A percentile compares a stretch with the other conserved stretches of the same genome.
Evolutionary conservation across 1,140 invertebrate species (phyloP).

Genomic region (Hestina assimilis): DNA sequence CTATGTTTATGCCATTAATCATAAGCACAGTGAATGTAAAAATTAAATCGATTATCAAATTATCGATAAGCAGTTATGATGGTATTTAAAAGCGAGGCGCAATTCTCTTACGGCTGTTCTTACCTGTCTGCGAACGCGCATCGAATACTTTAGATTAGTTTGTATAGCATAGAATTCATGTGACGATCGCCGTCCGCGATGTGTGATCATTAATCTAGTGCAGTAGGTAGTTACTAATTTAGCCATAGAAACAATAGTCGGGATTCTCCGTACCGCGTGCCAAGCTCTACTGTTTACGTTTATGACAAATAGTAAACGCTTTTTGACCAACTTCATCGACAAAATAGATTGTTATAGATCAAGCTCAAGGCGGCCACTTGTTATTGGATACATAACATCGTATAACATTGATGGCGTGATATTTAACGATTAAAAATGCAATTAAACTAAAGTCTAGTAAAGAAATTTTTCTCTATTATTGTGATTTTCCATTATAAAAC

Average conservation of each 20-base stretch:
- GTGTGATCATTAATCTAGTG: conserved; percentile 10
- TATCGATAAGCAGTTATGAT: too few species aligned
- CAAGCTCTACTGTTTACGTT: conserved; percentile 38
- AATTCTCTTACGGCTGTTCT: neutral
- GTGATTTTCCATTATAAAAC: too few species aligned
- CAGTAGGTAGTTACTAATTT: conserved; percentile 28
- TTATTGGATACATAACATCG: neutral
- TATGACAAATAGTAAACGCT: conserved; percentile 30
- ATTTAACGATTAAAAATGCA: too few species aligned
- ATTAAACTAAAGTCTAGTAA: too few species aligned
- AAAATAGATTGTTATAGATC: conserved; percentile 12
- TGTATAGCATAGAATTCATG: conserved; percentile 3
- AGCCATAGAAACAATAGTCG: conserved; percentile 33
- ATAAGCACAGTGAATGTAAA: too few species aligned
- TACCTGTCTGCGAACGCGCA: conserved; percentile 2
- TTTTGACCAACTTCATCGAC: conserved; percentile 16
- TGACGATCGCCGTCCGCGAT: conserved; percentile 7
- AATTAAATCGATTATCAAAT: too few species aligned
- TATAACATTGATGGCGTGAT: neutral
- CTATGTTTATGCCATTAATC: too few species aligned
- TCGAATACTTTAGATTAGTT: conserved; percentile 1
- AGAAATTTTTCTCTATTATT: too few species aligned
- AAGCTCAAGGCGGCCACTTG: conserved; percentile 10
- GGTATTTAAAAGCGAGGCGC: too few species aligned
- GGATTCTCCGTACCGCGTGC: conserved; percentile 25